Conservation (phyloP, 2,888 invertebrate species). For the Cryptocephalus primarius region DNA sequence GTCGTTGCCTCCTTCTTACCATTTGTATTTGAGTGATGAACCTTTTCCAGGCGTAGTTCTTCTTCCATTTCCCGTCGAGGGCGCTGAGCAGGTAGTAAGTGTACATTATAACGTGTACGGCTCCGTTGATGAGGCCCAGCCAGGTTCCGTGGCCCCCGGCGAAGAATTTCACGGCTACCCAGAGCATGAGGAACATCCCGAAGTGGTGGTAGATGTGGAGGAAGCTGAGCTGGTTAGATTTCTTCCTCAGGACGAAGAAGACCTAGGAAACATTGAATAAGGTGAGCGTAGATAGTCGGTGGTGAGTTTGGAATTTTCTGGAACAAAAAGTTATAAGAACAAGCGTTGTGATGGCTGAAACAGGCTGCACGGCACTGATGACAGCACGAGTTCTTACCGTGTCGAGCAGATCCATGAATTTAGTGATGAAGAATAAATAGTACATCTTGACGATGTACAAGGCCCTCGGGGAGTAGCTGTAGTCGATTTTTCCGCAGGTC, state of each 20-base stretch:
- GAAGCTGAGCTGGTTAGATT: conserved; percentile 78
- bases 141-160: conserved; percentile 59
- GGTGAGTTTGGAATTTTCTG: too few relatives aligned
- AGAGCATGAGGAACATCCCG: conserved; percentile 88
- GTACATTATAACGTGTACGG: conserved; percentile 77
- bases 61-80: conserved; percentile 54
- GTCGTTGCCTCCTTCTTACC: conserved; percentile 42
- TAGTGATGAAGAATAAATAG: conserved; percentile 59
- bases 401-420: conserved; percentile 62
- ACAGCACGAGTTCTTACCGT: conserved; percentile 42
- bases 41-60: conserved; percentile 59
- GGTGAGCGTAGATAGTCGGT: not conserved
- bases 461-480: conserved; percentile 47
- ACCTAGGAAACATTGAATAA: conserved; percentile 38
- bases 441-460: conserved; percentile 46
- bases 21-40: conserved; percentile 77
- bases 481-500: conserved; percentile 60
- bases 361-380: too few relatives aligned
- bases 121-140: conserved; percentile 60
- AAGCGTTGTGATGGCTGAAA: too few relatives aligned
- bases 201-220: conserved; percentile 92
- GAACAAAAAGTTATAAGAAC: too few relatives aligned
- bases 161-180: conserved; percentile 85
- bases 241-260: conserved; percentile 89
- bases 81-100: conserved; percentile 69